Evolutionary conservation across 2,888 invertebrate species (phyloP).

Genomic region (Harpalus rubripes): DNA sequence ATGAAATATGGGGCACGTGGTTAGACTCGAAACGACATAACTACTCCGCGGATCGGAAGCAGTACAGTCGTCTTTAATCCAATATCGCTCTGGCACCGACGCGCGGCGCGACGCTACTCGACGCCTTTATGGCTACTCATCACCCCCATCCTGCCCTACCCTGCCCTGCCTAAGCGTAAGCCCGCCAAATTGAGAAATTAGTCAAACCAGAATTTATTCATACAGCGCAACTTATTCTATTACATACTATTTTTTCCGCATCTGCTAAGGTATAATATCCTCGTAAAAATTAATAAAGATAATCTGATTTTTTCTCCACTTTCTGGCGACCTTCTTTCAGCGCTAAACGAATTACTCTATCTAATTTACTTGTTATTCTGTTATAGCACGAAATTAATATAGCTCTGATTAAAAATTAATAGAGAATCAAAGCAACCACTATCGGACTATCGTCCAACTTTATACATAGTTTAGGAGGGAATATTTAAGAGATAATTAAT

Average conservation of each 20-base stretch:
- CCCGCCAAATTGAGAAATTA: conserved; percentile 52
- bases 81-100: conserved; percentile 59
- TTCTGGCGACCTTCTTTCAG: conserved; percentile 1
- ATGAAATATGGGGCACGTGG: conserved; percentile 88
- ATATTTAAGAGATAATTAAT: neutral
- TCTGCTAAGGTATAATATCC: neutral
- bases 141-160: conserved; percentile 21
- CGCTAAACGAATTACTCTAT: conserved; percentile 24
- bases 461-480: conserved; percentile 2
- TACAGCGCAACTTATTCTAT: conserved; percentile 27
- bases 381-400: conserved; percentile 22
- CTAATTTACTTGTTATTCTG: conserved; percentile 42
- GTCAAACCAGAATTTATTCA: conserved; percentile 51
- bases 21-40: conserved; percentile 86
- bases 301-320: conserved; percentile 45
- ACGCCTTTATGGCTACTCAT: conserved; percentile 52
- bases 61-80: conserved; percentile 64
- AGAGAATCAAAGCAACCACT: too few species aligned
- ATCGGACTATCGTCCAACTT: conserved; percentile 2
- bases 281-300: conserved; percentile 48
- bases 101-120: conserved; percentile 12
- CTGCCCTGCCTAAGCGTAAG: conserved; percentile 22
- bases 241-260: conserved; percentile 11
- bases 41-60: conserved; percentile 77
- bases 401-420: conserved; percentile 33